Percentiles rank a stretch among this genome's conserved stretches.
Evolutionary conservation across 2,113 vertebrate genomes (phyloP).

Genomic region (Lucifuga dentata): DNA sequence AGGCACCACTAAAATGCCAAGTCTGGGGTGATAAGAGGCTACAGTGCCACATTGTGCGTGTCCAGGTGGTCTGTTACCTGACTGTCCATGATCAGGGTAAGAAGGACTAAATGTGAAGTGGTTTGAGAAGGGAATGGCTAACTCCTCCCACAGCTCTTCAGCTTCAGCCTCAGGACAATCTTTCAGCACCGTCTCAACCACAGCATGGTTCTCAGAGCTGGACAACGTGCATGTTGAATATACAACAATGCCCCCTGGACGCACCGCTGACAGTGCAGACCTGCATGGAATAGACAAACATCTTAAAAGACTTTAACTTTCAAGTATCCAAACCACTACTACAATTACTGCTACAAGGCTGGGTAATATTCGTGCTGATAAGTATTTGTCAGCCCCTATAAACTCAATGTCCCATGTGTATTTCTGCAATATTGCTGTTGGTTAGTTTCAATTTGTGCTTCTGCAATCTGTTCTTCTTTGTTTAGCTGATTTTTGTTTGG

Average conservation of each 20-base stretch:
- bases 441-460: too few relatives aligned
- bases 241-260: slow-evolving; percentile 90
- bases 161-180: slow-evolving; percentile 81
- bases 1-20: slow-evolving; percentile 90
- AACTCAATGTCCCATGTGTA: neutral
- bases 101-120: slow-evolving; percentile 84
- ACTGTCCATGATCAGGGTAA: slow-evolving; percentile 28
- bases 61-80: slow-evolving; percentile 5
- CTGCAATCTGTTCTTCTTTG: too few relatives aligned
- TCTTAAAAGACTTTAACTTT: neutral
- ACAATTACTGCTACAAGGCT: neutral
- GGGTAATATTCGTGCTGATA: neutral
- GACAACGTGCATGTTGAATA: slow-evolving; percentile 97
- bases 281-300: slow-evolving; percentile 76
- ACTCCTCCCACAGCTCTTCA: slow-evolving; percentile 83
- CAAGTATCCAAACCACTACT: too few relatives aligned
- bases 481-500: too few relatives aligned
- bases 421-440: too few relatives aligned
- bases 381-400: too few relatives aligned
- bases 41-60: slow-evolving; percentile 2
- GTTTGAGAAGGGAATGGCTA: slow-evolving; percentile 81
- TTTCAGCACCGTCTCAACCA: slow-evolving; percentile 84
- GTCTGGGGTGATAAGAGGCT: slow-evolving; percentile 49
- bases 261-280: slow-evolving; percentile 89
- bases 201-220: slow-evolving; percentile 89